These are phyloP conservation scores for Alcis repandata DNA, from an alignment of 2,888 invertebrate species.

Conservation along the genomic window DNA sequence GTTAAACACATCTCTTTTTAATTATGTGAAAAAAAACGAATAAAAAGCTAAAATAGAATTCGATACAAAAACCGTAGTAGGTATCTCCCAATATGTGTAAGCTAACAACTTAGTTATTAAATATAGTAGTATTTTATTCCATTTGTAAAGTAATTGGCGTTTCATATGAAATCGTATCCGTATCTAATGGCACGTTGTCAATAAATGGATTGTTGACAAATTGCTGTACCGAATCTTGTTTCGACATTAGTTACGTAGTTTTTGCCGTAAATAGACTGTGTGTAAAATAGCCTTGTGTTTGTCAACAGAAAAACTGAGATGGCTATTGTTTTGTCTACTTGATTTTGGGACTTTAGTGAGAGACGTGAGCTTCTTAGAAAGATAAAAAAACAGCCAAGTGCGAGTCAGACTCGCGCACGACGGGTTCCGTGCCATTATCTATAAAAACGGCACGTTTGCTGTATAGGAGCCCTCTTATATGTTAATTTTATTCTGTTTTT, in stretches of 20 bases:
- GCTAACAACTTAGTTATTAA: constrained; percentile 3
- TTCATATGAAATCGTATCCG: constrained; percentile 41
- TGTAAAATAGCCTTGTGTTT: constrained; percentile 1
- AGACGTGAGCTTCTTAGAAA: too few relatives aligned
- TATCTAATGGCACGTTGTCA: constrained; percentile 43
- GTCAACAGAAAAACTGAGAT: constrained; percentile 1
- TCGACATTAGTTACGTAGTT: constrained; percentile 35
- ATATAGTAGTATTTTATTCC: constrained; percentile 16
- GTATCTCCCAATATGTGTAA: constrained; percentile 9
- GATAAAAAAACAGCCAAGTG: too few relatives aligned
- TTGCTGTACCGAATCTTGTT: constrained; percentile 29
- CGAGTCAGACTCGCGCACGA: too few relatives aligned
- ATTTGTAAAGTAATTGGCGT: constrained; percentile 37
- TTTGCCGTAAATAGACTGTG: constrained; percentile 1
- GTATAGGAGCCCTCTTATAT: too few relatives aligned
- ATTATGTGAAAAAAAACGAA: too few relatives aligned
- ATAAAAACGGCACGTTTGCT: too few relatives aligned
- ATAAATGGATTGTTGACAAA: constrained; percentile 40
- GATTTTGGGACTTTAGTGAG: too few relatives aligned
- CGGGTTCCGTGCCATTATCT: too few relatives aligned
- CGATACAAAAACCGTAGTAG: background rate
- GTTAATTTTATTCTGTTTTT: too few relatives aligned
- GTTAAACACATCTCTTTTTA: too few relatives aligned
- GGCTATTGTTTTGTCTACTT: too few relatives aligned
- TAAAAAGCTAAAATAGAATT: background rate